These are phyloP conservation scores for Sphenodon punctatus DNA, from an alignment of 2,797 vertebrate species.

Conservation along the genomic window DNA sequence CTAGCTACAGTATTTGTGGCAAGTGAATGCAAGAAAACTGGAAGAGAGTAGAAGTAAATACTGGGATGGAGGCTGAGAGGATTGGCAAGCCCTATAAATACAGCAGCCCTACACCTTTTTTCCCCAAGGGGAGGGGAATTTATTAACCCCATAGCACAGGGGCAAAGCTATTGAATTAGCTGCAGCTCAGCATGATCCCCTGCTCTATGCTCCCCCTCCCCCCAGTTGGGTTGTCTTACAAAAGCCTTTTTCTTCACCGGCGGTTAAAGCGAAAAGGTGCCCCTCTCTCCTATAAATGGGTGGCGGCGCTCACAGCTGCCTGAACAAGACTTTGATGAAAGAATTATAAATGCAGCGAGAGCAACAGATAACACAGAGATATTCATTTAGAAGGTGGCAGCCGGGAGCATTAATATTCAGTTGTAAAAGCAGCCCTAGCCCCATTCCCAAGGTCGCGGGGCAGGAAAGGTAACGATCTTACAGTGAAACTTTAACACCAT, in stretches of 20 bases:
- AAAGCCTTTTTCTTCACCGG: neutral
- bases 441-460: neutral
- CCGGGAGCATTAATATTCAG: neutral
- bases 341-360: neutral
- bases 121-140: too few species aligned
- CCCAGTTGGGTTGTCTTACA: neutral
- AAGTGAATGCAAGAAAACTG: rapidly evolving
- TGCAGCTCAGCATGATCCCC: too few species aligned
- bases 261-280: too few species aligned
- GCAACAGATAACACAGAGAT: neutral
- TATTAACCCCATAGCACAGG: too few species aligned
- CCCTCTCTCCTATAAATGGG: neutral
- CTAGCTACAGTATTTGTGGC: neutral
- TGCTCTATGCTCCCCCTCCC: neutral
- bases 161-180: too few species aligned
- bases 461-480: neutral
- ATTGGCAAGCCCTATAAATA: neutral
- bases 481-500: neutral
- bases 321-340: neutral
- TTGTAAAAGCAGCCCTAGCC: neutral
- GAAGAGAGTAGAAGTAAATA: neutral
- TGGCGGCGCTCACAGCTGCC: neutral
- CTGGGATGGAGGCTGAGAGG: neutral
- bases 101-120: neutral
- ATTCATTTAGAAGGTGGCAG: neutral